phyloP scores from a whole-genome alignment of 1,140 invertebrate genomes.

The Galleria mellonella region DNA sequence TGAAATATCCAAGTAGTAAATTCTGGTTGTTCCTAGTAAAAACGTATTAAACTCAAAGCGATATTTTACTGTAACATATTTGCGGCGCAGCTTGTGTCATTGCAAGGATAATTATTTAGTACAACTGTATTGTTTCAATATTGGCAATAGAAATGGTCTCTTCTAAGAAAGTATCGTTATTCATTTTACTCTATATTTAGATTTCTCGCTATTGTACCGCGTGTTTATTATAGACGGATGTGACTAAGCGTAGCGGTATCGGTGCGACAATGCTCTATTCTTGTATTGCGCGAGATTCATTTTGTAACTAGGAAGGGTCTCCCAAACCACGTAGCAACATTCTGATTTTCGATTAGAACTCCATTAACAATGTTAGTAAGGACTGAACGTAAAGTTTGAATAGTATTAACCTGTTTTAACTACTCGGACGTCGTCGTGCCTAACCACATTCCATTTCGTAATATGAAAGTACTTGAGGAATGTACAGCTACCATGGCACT shows the following conservation, averaged over 20 bases:
- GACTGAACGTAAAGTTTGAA: constrained; percentile 38
- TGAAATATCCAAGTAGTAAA: too few species aligned
- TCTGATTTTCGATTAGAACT: neutral
- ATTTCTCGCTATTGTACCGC: constrained; percentile 29
- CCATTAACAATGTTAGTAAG: neutral
- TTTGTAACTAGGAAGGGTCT: neutral
- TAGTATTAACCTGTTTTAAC: constrained; percentile 55
- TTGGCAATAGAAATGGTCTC: constrained; percentile 1
- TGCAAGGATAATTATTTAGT: too few species aligned
- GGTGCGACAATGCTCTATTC: constrained; percentile 33
- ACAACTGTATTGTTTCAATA: too few species aligned
- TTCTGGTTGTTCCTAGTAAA: too few species aligned
- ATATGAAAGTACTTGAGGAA: constrained; percentile 25
- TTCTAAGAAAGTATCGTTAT: constrained; percentile 26
- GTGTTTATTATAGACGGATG: constrained; percentile 29
- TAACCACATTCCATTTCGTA: constrained; percentile 50
- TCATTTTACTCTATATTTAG: constrained; percentile 27
- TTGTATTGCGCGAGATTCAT: constrained; percentile 15
- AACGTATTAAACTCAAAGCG: too few species aligned
- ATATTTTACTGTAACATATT: too few species aligned
- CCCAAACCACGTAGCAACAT: neutral
- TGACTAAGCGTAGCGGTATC: constrained; percentile 34
- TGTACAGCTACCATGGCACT: constrained; percentile 10
- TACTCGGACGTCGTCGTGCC: constrained; percentile 29
- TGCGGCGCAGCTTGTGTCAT: too few species aligned